These are phyloP conservation scores for Cryptophagus acutangulus DNA, from an alignment of 2,888 invertebrate genomes.

Conservation along the genomic window DNA sequence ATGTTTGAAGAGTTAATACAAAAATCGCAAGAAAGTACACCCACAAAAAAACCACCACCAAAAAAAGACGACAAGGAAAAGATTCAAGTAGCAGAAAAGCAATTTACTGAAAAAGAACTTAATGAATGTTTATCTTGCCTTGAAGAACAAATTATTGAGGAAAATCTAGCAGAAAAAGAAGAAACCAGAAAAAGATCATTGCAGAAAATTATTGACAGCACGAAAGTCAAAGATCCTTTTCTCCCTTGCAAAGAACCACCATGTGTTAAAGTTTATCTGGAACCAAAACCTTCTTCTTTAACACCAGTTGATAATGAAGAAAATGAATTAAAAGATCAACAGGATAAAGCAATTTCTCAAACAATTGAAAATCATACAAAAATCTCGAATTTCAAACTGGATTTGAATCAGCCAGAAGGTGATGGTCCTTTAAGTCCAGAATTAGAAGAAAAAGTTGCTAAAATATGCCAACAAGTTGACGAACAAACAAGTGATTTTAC, in stretches of 20 bases:
- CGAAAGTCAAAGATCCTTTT: no score
- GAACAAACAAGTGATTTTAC: no score
- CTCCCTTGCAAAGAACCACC: slow-evolving; percentile 36
- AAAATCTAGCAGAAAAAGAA: slow-evolving; percentile 14
- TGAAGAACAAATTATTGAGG: slow-evolving; percentile 29
- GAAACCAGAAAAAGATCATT: slow-evolving; percentile 16
- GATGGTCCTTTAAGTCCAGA: no score
- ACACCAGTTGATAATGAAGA: background rate
- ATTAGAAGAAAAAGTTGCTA: no score
- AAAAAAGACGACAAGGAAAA: slow-evolving; percentile 13
- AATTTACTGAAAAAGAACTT: slow-evolving; percentile 30
- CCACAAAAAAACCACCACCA: slow-evolving; percentile 27
- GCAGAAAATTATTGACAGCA: background rate
- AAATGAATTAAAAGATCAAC: background rate
- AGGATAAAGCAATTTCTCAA: no score
- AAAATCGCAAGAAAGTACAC: slow-evolving; percentile 41
- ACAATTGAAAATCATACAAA: no score
- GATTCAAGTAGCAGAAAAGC: slow-evolving; percentile 17
- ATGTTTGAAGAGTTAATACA: slow-evolving; percentile 45
- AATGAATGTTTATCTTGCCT: slow-evolving; percentile 25
- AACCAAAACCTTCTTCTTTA: no score
- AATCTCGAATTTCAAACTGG: no score
- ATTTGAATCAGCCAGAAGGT: no score
- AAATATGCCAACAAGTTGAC: no score
- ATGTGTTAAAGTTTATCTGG: slow-evolving; percentile 35